These are phyloP conservation scores for Pitta sordida DNA, from an alignment of 2,113 vertebrate species.

Conservation along the genomic window DNA sequence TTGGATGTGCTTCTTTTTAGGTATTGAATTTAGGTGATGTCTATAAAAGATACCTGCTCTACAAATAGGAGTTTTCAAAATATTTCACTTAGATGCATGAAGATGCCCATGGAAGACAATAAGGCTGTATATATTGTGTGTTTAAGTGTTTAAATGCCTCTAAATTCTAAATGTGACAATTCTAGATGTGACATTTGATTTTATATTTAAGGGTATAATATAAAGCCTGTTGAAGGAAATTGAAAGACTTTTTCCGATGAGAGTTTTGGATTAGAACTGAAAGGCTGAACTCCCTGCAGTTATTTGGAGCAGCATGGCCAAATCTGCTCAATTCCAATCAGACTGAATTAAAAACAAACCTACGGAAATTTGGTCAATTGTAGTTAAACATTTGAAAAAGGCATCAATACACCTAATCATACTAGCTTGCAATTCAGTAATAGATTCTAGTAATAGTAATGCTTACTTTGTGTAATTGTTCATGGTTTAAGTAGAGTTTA, in stretches of 20 bases:
- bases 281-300: background rate
- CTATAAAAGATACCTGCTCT: background rate
- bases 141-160: background rate
- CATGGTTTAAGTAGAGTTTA: background rate
- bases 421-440: background rate
- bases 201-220: background rate
- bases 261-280: background rate
- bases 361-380: background rate
- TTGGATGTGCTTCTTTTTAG: background rate
- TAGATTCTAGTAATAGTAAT: background rate
- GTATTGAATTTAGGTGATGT: background rate
- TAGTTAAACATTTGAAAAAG: background rate
- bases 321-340: background rate
- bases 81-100: background rate
- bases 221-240: background rate
- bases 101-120: background rate
- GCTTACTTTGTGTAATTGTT: background rate
- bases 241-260: background rate
- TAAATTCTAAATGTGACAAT: background rate
- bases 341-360: background rate
- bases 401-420: background rate
- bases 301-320: background rate
- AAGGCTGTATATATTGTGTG: background rate
- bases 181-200: background rate
- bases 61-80: background rate